Percentiles rank a stretch among this genome's conserved stretches.
These are phyloP conservation scores for Apeira syringaria DNA, from an alignment of 2,888 invertebrate species.

Conservation along the genomic window DNA sequence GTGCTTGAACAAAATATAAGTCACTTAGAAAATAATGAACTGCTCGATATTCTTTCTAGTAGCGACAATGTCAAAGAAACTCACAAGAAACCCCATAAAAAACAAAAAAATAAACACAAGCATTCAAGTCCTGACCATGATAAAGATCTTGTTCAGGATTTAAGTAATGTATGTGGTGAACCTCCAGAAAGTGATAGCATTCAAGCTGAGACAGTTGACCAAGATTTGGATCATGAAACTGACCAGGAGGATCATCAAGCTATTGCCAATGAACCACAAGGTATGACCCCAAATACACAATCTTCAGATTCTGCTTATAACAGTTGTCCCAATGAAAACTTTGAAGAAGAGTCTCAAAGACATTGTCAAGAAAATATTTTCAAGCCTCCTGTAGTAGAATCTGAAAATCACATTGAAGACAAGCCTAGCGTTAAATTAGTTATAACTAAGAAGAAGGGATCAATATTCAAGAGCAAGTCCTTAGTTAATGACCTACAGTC, in stretches of 20 bases:
- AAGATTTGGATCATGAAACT: conserved; percentile 42
- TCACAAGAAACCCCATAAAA: conserved; percentile 59
- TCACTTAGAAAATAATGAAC: conserved; percentile 57
- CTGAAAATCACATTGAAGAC: conserved; percentile 68
- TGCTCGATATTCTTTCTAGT: conserved; percentile 64
- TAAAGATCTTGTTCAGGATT: conserved; percentile 33
- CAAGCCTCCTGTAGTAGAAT: conserved; percentile 66
- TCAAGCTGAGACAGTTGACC: conserved; percentile 27
- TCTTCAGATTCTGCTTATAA: conserved; percentile 74
- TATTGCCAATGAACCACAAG: conserved; percentile 53
- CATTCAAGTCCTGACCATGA: conserved; percentile 54
- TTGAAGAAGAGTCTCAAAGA: conserved; percentile 66
- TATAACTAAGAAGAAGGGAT: conserved; percentile 93
- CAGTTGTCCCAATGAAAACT: conserved; percentile 74
- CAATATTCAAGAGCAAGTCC: conserved; percentile 94
- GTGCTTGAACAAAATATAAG: conserved; percentile 51
- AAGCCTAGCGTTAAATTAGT: conserved; percentile 87
- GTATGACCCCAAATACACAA: conserved; percentile 46
- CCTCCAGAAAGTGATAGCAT: conserved; percentile 28
- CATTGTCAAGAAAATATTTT: conserved; percentile 72
- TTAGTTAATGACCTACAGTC: conserved; percentile 85
- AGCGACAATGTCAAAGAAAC: conserved; percentile 49
- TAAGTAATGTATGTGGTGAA: conserved; percentile 31
- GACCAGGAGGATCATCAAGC: conserved; percentile 39
- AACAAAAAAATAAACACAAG: conserved; percentile 62